Evolutionary conservation across 1,140 invertebrate genomes (phyloP), one percentile per base, ranked within the genome.

Genomic region (Danaus plexippus): DNA sequence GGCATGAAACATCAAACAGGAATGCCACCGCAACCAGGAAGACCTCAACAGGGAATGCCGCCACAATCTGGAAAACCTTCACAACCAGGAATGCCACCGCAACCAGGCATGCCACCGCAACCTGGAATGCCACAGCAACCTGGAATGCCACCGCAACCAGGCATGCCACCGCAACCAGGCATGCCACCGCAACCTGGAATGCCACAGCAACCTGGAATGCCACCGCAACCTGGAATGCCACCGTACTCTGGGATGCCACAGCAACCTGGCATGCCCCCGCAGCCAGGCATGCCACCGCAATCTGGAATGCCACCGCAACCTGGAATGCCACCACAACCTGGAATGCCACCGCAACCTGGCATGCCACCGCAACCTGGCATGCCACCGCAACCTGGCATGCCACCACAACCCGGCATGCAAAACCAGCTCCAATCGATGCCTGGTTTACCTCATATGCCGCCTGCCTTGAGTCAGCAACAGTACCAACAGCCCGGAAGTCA

Each of bases 361-460:
- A 46, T 57, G 48, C 58, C 47, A 12, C 48, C 56, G 7, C 64
- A 71, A 12, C 59, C 69, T 18, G 60, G 66, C 9, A 57, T 61
- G 43, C 62, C 15, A 3, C 15, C 15, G 15, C 15, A 66, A 64
- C 73, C 62, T 64, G 66, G 60, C 51, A 46, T 57, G 48, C 58
- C 47, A 12, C 48, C 59, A 9, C 64, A 71, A 12, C 59, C 69
- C 18, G 60, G 66, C 9, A 57, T 61, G 43, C 62, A 57, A 32
- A 66, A 66, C 15, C 74, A 75, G 54, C 68, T 55, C 18, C 65
- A 67, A 13, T 50, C 73, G 6, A 66, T 78, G 63, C 57, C 69
- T 10, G 75, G 73, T 22, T 61, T 80, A 47, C 80, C 79, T 45
- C 75, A 78, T 42, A 79, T 83, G 79, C 77, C 78, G 1, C 75